Evolutionary conservation across 1,140 invertebrate species (phyloP).

Genomic region (Melanaphis sacchari): DNA sequence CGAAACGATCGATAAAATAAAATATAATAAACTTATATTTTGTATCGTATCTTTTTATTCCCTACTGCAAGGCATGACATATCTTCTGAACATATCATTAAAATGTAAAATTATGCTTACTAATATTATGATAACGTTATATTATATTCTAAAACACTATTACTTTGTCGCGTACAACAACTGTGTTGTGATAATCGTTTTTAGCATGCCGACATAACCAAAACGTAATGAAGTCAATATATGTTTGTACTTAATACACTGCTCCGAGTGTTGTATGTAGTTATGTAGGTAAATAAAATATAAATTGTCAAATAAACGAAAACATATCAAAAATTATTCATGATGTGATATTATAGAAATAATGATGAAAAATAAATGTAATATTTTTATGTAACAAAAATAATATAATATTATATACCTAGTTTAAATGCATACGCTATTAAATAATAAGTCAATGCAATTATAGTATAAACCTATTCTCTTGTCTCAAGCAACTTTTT

Average conservation of each 20-base stretch:
- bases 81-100: neutral
- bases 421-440: neutral
- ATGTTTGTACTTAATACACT: neutral
- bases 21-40: neutral
- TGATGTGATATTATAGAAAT: constrained; percentile 24
- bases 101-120: neutral
- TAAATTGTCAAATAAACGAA: neutral
- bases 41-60: neutral
- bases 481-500: constrained; percentile 22
- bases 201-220: neutral
- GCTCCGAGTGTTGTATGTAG: neutral
- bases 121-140: neutral
- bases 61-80: neutral
- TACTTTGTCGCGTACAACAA: neutral
- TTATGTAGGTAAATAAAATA: neutral
- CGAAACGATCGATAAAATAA: neutral
- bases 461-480: neutral
- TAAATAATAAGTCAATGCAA: neutral
- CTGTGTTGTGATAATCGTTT: neutral
- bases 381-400: neutral
- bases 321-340: constrained; percentile 27
- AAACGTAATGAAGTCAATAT: neutral
- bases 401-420: neutral
- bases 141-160: neutral
- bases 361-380: neutral